Conservation (phyloP, 2,888 invertebrate genomes). For the Rhimphoctona megacephalus region DNA sequence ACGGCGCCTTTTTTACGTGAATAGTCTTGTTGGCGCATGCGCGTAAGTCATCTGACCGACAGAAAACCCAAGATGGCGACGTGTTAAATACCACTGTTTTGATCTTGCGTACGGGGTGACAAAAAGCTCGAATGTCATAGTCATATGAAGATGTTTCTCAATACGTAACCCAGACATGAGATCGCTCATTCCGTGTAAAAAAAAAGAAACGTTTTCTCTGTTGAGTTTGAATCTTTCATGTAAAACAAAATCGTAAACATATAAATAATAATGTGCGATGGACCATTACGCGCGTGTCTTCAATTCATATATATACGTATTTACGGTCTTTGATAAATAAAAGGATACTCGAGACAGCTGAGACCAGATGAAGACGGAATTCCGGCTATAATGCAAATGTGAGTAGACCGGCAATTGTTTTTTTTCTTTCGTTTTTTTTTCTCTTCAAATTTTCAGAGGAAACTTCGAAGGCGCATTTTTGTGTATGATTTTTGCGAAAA, state of each 20-base stretch:
- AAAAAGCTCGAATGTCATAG: constrained; percentile 22
- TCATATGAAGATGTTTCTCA: constrained; percentile 20
- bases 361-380: constrained; percentile 2
- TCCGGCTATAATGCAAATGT: constrained; percentile 2
- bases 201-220: not conserved
- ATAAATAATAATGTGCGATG: constrained; percentile 16
- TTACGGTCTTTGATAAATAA: constrained; percentile 11
- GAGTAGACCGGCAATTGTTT: constrained; percentile 8
- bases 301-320: not conserved
- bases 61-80: constrained; percentile 73
- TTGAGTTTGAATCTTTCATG: not conserved
- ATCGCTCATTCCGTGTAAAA: not conserved
- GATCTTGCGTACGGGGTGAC: constrained; percentile 43
- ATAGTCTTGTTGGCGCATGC: constrained; percentile 64
- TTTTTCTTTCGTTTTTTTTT: not conserved
- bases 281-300: constrained; percentile 22
- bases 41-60: constrained; percentile 70
- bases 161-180: not conserved
- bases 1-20: not conserved
- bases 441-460: not conserved
- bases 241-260: not conserved
- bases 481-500: not conserved
- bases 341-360: constrained; percentile 1
- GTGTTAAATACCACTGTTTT: constrained; percentile 67
- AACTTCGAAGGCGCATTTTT: not conserved